Conservation (phyloP, 2,113 vertebrate species). For the Oceanites oceanicus region DNA sequence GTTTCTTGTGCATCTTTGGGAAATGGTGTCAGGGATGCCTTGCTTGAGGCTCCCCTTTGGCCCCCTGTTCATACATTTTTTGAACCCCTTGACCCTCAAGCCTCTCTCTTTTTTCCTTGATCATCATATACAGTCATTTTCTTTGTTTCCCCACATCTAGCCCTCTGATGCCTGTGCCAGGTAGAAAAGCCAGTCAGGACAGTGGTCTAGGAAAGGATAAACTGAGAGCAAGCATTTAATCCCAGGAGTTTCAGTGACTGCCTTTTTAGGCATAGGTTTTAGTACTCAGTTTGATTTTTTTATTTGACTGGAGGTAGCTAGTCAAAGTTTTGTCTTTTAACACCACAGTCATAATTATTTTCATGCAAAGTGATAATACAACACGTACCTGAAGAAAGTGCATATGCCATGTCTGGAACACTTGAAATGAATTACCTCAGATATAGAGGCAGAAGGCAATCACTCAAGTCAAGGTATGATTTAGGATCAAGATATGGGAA, state of each 20-base stretch:
- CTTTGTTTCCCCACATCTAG: not conserved
- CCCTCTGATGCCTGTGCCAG: not conserved
- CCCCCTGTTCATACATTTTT: not conserved
- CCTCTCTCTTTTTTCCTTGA: not conserved
- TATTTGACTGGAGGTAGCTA: not conserved
- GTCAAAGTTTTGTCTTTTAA: conserved; percentile 6
- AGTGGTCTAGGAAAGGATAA: not conserved
- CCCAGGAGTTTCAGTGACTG: not conserved
- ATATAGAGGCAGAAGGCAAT: not conserved
- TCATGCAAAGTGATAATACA: not conserved
- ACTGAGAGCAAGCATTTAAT: not conserved
- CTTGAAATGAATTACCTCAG: not conserved
- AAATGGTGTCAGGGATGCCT: not conserved
- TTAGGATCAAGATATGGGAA: not conserved
- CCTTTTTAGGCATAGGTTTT: not conserved
- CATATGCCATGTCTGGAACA: not conserved
- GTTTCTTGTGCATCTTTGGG: not conserved
- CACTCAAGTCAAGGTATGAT: not conserved
- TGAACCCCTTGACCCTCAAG: not conserved
- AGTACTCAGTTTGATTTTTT: not conserved
- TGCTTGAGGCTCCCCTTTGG: not conserved
- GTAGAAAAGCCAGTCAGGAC: not conserved
- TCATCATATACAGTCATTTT: not conserved
- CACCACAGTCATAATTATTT: not conserved
- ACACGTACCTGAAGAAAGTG: not conserved